Evolutionary conservation across 2,888 invertebrate genomes (phyloP), one percentile per base, ranked within the genome.

Genomic region (Drosophila austrosaltans): DNA sequence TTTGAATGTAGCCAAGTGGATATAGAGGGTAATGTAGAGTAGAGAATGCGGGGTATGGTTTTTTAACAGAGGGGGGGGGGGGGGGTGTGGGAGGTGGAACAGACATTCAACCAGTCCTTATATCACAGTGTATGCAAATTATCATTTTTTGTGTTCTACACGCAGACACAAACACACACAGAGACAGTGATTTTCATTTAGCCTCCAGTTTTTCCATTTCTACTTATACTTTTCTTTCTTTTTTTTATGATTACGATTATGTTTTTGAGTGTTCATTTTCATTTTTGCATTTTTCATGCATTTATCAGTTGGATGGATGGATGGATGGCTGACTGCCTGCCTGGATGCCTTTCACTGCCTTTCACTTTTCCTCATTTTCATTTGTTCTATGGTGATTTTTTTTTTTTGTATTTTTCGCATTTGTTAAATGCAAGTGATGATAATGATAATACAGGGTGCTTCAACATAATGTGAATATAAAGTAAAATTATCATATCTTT

Each of bases 181-280:
- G 10, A 48, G 10, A 48, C 48, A 48, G 10, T 25, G 48, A 48
- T 66, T 65, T 72, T 72, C 72, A 72, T 72, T 72, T 72, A 71
- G 32, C 36, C 56, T 63, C 68, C 48, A 48, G 48, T 48, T 48
- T 48, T 48, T n/a, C 3, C n/a, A 69, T 65, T 63, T 57, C 53
- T 59, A 67, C 59, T 32, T 56, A 39, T 25, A 22, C 54, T 62
- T 44, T 69, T 62, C 56, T 58, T 61, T 74, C 69, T 62, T 59
- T 67, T 79, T 71, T 84, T 87, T 81, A 82, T 73, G 77, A 77
- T 84, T 75, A 83, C 82, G 76, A 85, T 82, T 85, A 76, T 83
- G 76, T 68, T 75, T 59, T 66, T 54, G 75, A 71, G 79, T 67
- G 69, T 71, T 76, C 69, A 73, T 79, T 53, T 56, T 65, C 57